A percentile compares a stretch with the other conserved stretches of the same genome.
phyloP scores from a whole-genome alignment of 2,888 invertebrate species.

The Erpobdella octoculata region DNA sequence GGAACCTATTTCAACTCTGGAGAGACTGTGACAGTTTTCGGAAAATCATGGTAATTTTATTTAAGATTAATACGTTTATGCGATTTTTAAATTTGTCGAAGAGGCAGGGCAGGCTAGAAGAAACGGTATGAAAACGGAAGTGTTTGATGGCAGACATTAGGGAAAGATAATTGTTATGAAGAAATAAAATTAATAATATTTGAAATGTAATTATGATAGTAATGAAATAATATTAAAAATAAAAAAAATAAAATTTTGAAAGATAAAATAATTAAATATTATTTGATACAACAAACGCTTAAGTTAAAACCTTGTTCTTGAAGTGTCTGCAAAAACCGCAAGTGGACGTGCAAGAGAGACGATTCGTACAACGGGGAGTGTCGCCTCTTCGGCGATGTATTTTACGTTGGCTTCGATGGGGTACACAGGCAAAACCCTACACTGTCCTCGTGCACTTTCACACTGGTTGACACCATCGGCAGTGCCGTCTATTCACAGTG shows the following conservation, averaged over 20 bases:
- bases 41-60: conserved; percentile 42
- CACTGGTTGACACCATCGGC: background rate
- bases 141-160: too few relatives aligned
- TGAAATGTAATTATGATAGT: too few relatives aligned
- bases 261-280: too few relatives aligned
- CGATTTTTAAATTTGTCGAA: background rate
- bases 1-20: conserved; percentile 37
- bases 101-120: background rate
- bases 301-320: too few relatives aligned
- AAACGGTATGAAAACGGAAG: too few relatives aligned
- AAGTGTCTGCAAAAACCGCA: conserved; percentile 21
- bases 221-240: too few relatives aligned
- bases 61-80: background rate
- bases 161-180: too few relatives aligned
- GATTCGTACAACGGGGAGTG: conserved; percentile 16
- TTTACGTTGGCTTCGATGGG: conserved; percentile 13
- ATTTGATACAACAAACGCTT: too few relatives aligned
- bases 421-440: conserved; percentile 7
- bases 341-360: conserved; percentile 16
- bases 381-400: conserved; percentile 18
- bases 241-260: too few relatives aligned
- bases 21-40: conserved; percentile 38
- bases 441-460: conserved; percentile 6
- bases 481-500: background rate
- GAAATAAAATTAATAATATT: too few relatives aligned